A percentile compares a stretch with the other conserved stretches of the same genome.
Conservation (phyloP, 2,888 invertebrate species). For the Ditula angustiorana region DNA sequence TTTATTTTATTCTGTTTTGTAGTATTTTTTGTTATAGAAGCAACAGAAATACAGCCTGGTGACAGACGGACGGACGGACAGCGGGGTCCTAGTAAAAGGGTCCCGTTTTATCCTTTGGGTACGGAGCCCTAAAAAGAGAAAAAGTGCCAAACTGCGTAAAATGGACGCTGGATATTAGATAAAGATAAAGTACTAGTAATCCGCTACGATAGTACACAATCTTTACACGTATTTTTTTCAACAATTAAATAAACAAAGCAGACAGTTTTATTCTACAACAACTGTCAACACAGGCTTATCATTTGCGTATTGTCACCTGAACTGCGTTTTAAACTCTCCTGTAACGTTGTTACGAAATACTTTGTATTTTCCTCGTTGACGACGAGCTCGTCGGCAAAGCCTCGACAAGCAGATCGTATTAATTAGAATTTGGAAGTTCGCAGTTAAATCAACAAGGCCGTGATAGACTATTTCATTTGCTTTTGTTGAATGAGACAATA, state of each 20-base stretch:
- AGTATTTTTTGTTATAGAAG: no score
- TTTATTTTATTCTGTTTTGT: no score
- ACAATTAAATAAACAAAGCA: not conserved
- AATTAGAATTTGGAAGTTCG: constrained; percentile 25
- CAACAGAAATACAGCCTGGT: no score
- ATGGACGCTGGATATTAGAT: no score
- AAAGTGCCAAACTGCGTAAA: no score
- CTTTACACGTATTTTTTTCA: not conserved
- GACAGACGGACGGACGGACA: no score
- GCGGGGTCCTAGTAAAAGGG: no score
- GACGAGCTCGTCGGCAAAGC: not conserved
- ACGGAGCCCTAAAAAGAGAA: no score
- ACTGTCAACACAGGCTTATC: not conserved
- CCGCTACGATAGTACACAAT: no score
- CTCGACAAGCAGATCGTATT: constrained; percentile 13
- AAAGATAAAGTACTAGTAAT: no score
- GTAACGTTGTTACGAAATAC: not conserved
- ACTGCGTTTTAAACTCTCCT: not conserved
- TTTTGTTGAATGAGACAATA: constrained; percentile 21
- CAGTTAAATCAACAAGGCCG: constrained; percentile 9
- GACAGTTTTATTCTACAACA: not conserved
- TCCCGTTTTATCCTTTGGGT: no score
- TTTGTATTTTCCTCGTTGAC: constrained; percentile 15
- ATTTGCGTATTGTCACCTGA: not conserved
- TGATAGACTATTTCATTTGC: not conserved